Evolutionary conservation across 2,797 vertebrate species (phyloP).

Genomic region (Parauchenoglanis ngamensis): DNA sequence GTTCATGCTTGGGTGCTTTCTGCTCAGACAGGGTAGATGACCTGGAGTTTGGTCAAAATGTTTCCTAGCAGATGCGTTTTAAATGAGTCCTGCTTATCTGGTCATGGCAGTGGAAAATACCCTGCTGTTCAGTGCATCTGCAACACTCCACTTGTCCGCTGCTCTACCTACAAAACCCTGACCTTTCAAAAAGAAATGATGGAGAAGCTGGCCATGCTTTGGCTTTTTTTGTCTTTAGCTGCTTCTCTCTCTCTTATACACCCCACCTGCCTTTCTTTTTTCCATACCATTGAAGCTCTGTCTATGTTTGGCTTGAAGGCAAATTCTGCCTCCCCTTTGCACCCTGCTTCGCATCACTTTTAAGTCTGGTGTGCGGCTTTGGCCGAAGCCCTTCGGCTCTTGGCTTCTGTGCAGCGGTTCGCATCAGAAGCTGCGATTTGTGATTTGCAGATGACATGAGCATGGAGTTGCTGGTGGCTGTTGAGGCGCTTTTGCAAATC

Average conservation of each 20-base stretch:
- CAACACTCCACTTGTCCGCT: constrained; percentile 83
- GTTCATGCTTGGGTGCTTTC: constrained; percentile 79
- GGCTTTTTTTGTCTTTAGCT: constrained; percentile 57
- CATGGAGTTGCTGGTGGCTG: constrained; percentile 87
- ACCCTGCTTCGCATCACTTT: constrained; percentile 91
- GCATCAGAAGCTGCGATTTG: constrained; percentile 89
- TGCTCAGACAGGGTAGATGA: constrained; percentile 88
- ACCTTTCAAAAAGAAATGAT: constrained; percentile 95
- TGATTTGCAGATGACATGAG: constrained; percentile 95
- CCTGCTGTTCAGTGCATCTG: constrained; percentile 96
- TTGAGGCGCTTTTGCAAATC: constrained; percentile 73
- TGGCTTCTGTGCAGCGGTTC: constrained; percentile 89
- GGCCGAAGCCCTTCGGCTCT: constrained; percentile 87
- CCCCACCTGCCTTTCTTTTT: constrained; percentile 51
- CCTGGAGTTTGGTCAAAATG: constrained; percentile 94
- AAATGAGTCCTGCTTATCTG: constrained; percentile 95
- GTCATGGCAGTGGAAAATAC: constrained; percentile 97
- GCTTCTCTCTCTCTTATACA: constrained; percentile 48
- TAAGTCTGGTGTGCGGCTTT: constrained; percentile 84
- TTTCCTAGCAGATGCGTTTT: constrained; percentile 98
- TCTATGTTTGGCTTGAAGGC: constrained; percentile 87
- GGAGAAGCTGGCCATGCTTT: constrained; percentile 76
- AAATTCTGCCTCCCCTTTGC: constrained; percentile 86
- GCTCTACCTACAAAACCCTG: constrained; percentile 92
- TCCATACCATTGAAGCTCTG: constrained; percentile 74